A percentile compares a stretch with the other conserved stretches of the same genome.
These are phyloP conservation scores for Papilio aristodemus DNA, from an alignment of 1,140 invertebrate genomes.

Conservation along the genomic window DNA sequence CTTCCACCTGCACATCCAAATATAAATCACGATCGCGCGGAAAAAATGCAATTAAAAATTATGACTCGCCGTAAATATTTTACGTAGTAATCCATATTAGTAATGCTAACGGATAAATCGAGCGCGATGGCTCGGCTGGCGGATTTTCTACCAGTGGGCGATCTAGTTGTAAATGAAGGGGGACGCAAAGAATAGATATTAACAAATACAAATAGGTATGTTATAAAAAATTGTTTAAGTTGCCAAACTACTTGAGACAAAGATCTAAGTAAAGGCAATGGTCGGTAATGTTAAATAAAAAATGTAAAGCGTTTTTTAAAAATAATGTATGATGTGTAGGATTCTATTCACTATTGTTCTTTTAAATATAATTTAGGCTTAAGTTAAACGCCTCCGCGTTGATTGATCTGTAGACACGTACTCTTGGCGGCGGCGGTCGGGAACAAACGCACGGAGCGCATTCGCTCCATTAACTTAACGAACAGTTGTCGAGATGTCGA, in stretches of 20 bases:
- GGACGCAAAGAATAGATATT: too few species aligned
- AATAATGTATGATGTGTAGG: not conserved
- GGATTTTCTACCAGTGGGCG: not conserved
- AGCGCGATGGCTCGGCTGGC: not conserved
- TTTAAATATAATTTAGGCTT: constrained; percentile 11
- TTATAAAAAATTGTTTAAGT: not conserved
- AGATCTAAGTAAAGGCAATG: not conserved
- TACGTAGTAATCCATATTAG: constrained; percentile 30
- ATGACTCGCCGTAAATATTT: constrained; percentile 33
- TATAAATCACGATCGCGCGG: constrained; percentile 23
- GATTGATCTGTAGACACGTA: constrained; percentile 35
- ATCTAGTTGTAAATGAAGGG: too few species aligned
- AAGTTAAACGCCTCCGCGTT: constrained; percentile 29
- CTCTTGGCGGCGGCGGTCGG: constrained; percentile 42
- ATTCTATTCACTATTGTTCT: constrained; percentile 12
- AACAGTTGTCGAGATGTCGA: constrained; percentile 78
- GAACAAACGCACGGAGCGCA: constrained; percentile 60
- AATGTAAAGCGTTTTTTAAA: not conserved
- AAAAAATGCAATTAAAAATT: constrained; percentile 33
- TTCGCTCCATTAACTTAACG: constrained; percentile 76
- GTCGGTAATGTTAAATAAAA: not conserved
- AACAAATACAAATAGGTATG: too few species aligned
- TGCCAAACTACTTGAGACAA: not conserved
- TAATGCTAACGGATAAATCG: constrained; percentile 15
- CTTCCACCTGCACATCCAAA: constrained; percentile 27